Evolutionary conservation across 2,113 vertebrate species (phyloP), one percentile per base, ranked within the genome.

Genomic region (Hystrix cristata): DNA sequence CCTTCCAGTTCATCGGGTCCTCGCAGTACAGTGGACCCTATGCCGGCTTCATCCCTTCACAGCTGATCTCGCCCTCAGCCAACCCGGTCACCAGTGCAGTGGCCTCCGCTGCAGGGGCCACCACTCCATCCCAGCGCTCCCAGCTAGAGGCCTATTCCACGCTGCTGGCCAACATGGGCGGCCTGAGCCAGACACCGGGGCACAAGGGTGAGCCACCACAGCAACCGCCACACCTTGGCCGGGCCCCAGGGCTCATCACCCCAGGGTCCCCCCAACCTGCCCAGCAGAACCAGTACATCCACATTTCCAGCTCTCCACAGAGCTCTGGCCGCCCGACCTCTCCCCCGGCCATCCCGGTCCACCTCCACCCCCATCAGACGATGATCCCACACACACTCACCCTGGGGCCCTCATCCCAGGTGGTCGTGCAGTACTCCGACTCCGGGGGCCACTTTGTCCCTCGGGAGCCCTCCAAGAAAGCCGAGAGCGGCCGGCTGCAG

Each of bases 131-230:
- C 79, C 99, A 99, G 98, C 99, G 99, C 93, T 98, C 99, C 62
- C 99, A 99, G 97, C 98, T 99, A 97, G 99, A 99, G 97, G 99
- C 99, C 91, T 99, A 99, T 98, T 99, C 99, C 90, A 99, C 99
- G 48, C 99, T 99, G 96, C 98, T 99, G 99, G 98, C 99, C 97
- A 99, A 97, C 98, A 98, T 98, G 98, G 98, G 98, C 94, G 82
- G 97, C 95, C 92, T 99, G 98, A 98, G 99, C 98, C 98, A 99
- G 95, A 99, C 99, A 92, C 97, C 98, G 1, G 98, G 95, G 9
- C 97, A 97, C 96, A 98, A 98, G 90, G 95, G 84, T 43, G 98
- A 98, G 87, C 95, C 98, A 87, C 99, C 98, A 95, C 99, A 99
- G 34, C 98, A 99, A 99, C 94, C 99, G 95, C 99, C 99, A 34